Evolutionary conservation across 2,888 invertebrate genomes (phyloP).

Genomic region (Chrysina gloriosa): DNA sequence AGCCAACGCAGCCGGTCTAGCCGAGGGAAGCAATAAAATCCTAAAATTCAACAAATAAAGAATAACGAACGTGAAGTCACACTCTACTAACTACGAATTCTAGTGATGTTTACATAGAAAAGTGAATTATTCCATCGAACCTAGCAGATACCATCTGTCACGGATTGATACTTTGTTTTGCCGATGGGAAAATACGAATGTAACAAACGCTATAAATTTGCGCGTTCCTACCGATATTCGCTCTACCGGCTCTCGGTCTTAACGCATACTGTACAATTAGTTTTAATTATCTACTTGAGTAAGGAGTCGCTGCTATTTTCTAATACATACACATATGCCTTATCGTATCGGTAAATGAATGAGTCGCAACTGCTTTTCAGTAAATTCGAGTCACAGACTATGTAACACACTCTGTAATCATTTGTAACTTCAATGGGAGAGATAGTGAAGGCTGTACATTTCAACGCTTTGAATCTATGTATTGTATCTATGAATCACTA

Average conservation of each 20-base stretch:
- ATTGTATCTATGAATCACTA: too few species aligned
- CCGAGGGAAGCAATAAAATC: constrained; percentile 26
- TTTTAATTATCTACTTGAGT: constrained; percentile 17
- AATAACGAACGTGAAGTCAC: constrained; percentile 19
- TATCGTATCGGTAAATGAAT: too few species aligned
- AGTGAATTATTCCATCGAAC: constrained; percentile 28
- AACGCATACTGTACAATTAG: constrained; percentile 8
- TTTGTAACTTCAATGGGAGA: too few species aligned
- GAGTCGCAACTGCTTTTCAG: too few species aligned
- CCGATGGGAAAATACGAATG: constrained; percentile 19
- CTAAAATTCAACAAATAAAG: constrained; percentile 29
- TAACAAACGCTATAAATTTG: constrained; percentile 15
- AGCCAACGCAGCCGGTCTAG: constrained; percentile 2
- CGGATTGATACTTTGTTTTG: constrained; percentile 21
- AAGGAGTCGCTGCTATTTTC: background rate
- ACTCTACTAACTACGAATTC: constrained; percentile 25
- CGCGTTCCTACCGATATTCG: constrained; percentile 3
- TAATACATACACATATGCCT: too few species aligned
- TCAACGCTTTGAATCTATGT: too few species aligned
- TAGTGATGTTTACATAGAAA: constrained; percentile 22
- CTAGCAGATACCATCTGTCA: constrained; percentile 31
- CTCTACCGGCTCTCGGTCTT: background rate
- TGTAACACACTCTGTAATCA: too few species aligned
- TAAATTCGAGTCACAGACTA: too few species aligned
- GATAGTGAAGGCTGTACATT: too few species aligned